Percentiles rank a stretch among this genome's conserved stretches.
These are phyloP conservation scores for Elanoides forficatus DNA, from an alignment of 2,113 vertebrate species.

Conservation along the genomic window DNA sequence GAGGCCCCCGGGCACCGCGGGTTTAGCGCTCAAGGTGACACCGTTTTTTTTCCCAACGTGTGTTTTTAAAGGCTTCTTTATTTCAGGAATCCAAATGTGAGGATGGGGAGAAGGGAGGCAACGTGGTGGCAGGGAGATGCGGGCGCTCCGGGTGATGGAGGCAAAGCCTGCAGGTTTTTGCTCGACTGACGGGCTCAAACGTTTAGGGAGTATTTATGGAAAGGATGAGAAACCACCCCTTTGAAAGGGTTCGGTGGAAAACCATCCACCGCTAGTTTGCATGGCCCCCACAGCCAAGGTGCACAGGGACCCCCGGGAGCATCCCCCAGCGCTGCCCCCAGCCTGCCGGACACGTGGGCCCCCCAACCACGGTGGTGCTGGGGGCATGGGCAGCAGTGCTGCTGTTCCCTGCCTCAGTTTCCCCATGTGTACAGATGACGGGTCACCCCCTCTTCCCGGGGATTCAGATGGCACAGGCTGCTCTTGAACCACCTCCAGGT, in stretches of 20 bases:
- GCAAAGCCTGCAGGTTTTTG: background rate
- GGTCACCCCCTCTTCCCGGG: fast-evolving
- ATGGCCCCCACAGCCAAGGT: fast-evolving
- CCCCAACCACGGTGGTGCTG: fast-evolving
- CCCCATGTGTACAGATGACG: background rate
- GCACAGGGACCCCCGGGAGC: background rate
- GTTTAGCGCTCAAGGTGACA: background rate
- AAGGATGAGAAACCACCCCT: background rate
- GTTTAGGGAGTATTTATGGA: background rate
- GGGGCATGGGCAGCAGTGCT: background rate
- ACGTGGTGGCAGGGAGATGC: fast-evolving
- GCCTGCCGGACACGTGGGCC: fast-evolving
- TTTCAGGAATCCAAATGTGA: background rate
- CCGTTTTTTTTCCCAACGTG: background rate
- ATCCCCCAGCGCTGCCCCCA: fast-evolving
- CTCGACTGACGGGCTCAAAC: background rate
- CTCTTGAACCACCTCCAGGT: background rate
- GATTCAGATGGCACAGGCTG: background rate
- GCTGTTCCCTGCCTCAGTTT: background rate
- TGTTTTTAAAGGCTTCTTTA: background rate
- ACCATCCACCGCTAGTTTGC: fast-evolving
- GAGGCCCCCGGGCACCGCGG: fast-evolving
- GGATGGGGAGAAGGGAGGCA: background rate
- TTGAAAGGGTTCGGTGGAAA: background rate
- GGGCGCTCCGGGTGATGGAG: fast-evolving